Evolutionary conservation across 2,113 vertebrate genomes (phyloP).

Genomic region (Salvelinus fontinalis): DNA sequence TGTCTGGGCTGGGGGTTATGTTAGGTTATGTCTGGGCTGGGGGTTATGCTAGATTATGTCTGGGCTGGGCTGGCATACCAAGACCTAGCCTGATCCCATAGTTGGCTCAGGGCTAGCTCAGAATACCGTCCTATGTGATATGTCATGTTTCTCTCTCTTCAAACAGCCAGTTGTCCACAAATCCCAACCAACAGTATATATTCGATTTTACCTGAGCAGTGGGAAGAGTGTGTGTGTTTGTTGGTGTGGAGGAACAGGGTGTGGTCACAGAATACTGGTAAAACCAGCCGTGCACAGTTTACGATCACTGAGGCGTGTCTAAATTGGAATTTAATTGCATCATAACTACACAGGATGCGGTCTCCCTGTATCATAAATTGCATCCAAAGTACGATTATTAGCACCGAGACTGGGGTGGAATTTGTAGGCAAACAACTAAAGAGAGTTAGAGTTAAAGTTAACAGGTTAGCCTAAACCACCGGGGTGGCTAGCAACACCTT

Average conservation of each 20-base stretch:
- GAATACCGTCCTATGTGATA: constrained; percentile 18
- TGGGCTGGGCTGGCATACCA: background rate
- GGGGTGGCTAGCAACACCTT: constrained; percentile 42
- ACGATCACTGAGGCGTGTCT: constrained; percentile 21
- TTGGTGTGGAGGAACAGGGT: background rate
- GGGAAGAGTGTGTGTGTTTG: constrained; percentile 25
- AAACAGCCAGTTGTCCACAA: constrained; percentile 41
- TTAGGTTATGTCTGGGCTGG: background rate
- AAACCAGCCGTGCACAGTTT: background rate
- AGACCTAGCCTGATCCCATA: background rate
- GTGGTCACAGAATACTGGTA: background rate
- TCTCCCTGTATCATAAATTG: constrained; percentile 49
- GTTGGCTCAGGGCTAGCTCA: constrained; percentile 17
- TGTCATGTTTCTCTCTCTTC: background rate
- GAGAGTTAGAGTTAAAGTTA: background rate
- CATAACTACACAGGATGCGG: constrained; percentile 51
- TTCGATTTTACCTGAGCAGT: constrained; percentile 54
- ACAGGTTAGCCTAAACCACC: constrained; percentile 56
- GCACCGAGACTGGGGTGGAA: constrained; percentile 48
- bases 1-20: too few species aligned
- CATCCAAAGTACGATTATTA: constrained; percentile 43
- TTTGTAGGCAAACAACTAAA: constrained; percentile 40
- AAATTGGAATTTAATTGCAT: constrained; percentile 29
- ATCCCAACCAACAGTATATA: constrained; percentile 32
- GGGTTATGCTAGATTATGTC: too few species aligned